A percentile compares a stretch with the other conserved stretches of the same genome.
These are phyloP conservation scores for Panagrolaimus sp. DNA, from an alignment of 1,140 invertebrate species.

Conservation along the genomic window DNA sequence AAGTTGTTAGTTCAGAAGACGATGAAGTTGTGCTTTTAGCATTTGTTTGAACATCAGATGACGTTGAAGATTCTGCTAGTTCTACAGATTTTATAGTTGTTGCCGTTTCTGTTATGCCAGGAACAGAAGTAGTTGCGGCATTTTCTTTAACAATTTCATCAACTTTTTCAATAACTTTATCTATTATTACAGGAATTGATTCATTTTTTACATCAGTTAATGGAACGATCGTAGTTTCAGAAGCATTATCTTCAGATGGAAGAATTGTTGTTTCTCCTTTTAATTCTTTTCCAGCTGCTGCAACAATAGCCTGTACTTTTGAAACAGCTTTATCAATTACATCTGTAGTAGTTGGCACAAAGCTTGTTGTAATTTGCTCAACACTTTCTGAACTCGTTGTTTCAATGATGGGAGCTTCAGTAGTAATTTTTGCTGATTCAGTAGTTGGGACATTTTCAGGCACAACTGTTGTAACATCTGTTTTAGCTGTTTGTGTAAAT, in stretches of 20 bases:
- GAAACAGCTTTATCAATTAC: constrained; percentile 9
- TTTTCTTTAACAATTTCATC: background rate
- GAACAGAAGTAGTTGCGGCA: constrained; percentile 8
- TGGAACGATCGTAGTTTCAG: background rate
- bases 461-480: too few relatives aligned
- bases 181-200: constrained; percentile 13
- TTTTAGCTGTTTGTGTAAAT: too few relatives aligned
- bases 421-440: too few relatives aligned
- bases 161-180: background rate
- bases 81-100: constrained; percentile 46
- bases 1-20: background rate
- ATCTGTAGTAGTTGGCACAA: background rate
- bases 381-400: too few relatives aligned
- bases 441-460: too few relatives aligned
- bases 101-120: background rate
- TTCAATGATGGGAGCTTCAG: too few relatives aligned
- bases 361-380: too few relatives aligned
- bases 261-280: background rate
- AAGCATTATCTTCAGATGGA: background rate
- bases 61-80: too few relatives aligned
- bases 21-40: too few relatives aligned
- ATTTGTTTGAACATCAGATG: background rate
- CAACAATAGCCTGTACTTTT: background rate
- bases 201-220: background rate
- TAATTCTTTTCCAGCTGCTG: background rate